Conservation (phyloP, 2,888 invertebrate species). For the Apodemia mormo region DNA sequence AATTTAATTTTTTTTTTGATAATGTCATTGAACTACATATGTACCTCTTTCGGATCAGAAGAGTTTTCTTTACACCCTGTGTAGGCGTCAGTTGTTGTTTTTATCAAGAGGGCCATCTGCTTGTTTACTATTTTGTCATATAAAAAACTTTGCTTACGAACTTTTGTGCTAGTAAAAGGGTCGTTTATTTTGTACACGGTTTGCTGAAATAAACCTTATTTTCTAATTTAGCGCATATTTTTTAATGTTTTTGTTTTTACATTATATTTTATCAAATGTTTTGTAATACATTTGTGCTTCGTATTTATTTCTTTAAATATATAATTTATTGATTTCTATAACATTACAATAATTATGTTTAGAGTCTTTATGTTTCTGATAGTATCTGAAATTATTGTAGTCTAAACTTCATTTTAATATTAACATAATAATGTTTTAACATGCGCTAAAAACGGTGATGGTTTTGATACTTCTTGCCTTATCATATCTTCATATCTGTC, state of each 20-base stretch:
- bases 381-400: constrained; percentile 20
- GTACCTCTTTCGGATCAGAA: too few relatives aligned
- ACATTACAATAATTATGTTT: background rate
- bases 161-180: background rate
- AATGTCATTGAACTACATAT: too few relatives aligned
- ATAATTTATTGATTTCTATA: background rate
- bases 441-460: constrained; percentile 71
- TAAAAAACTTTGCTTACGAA: too few relatives aligned
- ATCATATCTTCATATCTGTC: constrained; percentile 40
- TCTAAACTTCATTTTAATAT: constrained; percentile 1
- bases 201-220: background rate
- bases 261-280: background rate
- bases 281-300: constrained; percentile 16
- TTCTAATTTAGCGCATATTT: background rate
- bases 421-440: constrained; percentile 19
- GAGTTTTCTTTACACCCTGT: too few relatives aligned
- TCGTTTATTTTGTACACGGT: background rate
- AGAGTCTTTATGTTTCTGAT: background rate
- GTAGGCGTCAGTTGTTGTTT: too few relatives aligned
- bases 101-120: too few relatives aligned
- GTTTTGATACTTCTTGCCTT: constrained; percentile 65
- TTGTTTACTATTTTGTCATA: too few relatives aligned
- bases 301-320: constrained; percentile 8
- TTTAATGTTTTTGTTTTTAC: background rate
- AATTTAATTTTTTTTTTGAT: too few relatives aligned